Percentiles rank a stretch among this genome's conserved stretches.
phyloP scores from a whole-genome alignment of 2,888 invertebrate species.

The Yponomeuta sedellus region DNA sequence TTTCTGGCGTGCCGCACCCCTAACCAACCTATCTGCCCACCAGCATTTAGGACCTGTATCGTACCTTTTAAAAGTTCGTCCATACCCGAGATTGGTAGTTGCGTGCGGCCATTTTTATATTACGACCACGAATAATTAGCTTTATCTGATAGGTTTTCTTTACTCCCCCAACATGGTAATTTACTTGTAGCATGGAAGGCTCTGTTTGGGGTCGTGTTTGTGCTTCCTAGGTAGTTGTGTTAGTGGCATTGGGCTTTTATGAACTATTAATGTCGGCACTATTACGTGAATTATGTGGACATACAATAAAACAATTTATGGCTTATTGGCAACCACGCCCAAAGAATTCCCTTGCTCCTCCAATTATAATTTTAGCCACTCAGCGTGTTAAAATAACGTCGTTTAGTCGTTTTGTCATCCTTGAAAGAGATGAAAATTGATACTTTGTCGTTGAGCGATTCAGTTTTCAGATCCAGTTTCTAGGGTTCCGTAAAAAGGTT shows the following conservation, averaged over 20 bases:
- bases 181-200: constrained; percentile 54
- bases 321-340: not conserved
- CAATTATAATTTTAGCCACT: not conserved
- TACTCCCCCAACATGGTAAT: constrained; percentile 54
- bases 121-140: constrained; percentile 61
- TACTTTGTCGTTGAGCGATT: constrained; percentile 6
- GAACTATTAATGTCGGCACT: constrained; percentile 11
- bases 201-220: constrained; percentile 37
- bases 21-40: constrained; percentile 56
- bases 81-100: constrained; percentile 59
- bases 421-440: constrained; percentile 2
- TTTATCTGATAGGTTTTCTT: constrained; percentile 53
- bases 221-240: constrained; percentile 18
- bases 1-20: constrained; percentile 69
- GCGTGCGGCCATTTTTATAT: constrained; percentile 62
- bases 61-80: constrained; percentile 57
- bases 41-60: constrained; percentile 57
- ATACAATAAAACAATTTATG: not conserved
- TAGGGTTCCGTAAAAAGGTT: too few species aligned
- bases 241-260: constrained; percentile 15
- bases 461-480: too few species aligned
- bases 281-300: constrained; percentile 7
- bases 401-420: not conserved
- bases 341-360: not conserved
- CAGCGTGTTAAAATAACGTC: not conserved